Percentiles rank a stretch among this genome's conserved stretches.
Evolutionary conservation across 2,888 invertebrate species (phyloP).

Genomic region (Rugalucina vietnamica): DNA sequence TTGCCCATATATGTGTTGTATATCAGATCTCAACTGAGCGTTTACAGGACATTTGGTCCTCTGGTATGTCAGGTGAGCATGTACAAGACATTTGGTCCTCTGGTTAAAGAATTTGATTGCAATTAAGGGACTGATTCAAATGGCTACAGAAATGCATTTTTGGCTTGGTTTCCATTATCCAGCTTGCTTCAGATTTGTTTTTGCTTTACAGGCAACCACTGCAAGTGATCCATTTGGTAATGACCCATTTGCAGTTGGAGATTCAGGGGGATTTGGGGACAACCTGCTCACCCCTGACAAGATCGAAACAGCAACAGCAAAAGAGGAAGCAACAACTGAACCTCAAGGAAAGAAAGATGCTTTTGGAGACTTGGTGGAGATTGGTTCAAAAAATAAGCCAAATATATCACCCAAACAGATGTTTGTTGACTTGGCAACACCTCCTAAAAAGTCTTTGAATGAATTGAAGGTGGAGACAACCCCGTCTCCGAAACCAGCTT

Average conservation of each 20-base stretch:
- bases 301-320: conserved; percentile 35
- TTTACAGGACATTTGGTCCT: no score
- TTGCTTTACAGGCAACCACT: conserved; percentile 5
- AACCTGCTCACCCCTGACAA: conserved; percentile 57
- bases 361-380: conserved; percentile 73
- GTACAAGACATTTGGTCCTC: no score
- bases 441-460: conserved; percentile 74
- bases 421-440: conserved; percentile 68
- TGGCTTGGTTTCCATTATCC: no score
- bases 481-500: conserved; percentile 48
- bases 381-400: conserved; percentile 56
- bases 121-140: no score
- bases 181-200: no score
- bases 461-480: conserved; percentile 63
- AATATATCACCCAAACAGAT: conserved; percentile 72
- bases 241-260: conserved; percentile 58
- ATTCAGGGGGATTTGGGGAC: conserved; percentile 48
- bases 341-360: conserved; percentile 55
- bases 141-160: no score
- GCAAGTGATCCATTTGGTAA: conserved; percentile 67
- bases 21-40: no score
- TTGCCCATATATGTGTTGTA: no score
- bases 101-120: no score
- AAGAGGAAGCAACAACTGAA: conserved; percentile 21
- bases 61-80: no score